These are phyloP conservation scores for Ferrisia virgata DNA, from an alignment of 2,888 invertebrate genomes.

Conservation along the genomic window DNA sequence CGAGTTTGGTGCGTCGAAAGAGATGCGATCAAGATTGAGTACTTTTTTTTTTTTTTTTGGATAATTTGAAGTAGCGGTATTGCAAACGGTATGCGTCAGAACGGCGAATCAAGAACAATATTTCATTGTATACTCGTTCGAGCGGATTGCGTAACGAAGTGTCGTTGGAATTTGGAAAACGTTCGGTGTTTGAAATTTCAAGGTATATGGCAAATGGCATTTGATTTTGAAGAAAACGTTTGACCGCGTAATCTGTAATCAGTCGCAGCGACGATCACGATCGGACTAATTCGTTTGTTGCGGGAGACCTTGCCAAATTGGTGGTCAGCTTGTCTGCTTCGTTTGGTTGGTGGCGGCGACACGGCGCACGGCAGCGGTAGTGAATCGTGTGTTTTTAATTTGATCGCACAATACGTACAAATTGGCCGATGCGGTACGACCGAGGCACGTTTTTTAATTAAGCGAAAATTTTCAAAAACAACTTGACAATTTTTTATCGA, in stretches of 20 bases:
- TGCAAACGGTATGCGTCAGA: not conserved
- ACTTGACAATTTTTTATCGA: slow-evolving; percentile 16
- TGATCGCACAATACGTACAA: not conserved
- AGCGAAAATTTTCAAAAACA: not conserved
- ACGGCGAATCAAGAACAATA: not conserved
- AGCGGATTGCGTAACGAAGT: not conserved
- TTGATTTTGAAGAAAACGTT: not conserved
- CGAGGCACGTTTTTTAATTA: slow-evolving; percentile 13
- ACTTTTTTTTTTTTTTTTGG: not conserved
- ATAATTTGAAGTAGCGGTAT: not conserved
- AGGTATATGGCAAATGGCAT: not conserved
- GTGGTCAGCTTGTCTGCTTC: not conserved
- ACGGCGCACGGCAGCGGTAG: no score
- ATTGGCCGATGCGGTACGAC: not conserved
- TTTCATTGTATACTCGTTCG: not conserved
- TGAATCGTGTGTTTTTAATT: slow-evolving; percentile 9
- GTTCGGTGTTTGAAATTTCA: not conserved
- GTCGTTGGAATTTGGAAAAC: not conserved
- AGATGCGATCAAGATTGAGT: not conserved
- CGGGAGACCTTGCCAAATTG: slow-evolving; percentile 16
- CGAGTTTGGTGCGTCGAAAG: not conserved
- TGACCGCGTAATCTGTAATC: not conserved
- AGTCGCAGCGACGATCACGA: not conserved
- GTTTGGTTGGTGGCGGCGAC: not conserved
- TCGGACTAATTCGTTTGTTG: slow-evolving; percentile 24